Evolutionary conservation across 2,797 vertebrate species (phyloP).

Genomic region (Falco concolor): DNA sequence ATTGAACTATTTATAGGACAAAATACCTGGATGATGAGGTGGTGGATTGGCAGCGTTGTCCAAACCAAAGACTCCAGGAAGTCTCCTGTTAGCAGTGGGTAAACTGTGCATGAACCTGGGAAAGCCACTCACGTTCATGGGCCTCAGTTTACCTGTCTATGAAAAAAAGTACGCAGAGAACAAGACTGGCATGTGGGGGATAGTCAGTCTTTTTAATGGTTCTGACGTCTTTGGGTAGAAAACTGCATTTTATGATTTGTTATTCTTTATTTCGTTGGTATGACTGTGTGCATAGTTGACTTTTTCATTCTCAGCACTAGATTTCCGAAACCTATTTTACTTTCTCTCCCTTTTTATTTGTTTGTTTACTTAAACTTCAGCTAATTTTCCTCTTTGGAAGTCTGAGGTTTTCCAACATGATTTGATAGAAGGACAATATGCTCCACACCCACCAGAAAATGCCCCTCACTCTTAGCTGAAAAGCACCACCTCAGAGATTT

Average conservation of each 20-base stretch:
- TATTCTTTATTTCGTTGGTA: background rate
- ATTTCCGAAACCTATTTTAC: conserved; percentile 13
- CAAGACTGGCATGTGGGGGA: rapidly evolving
- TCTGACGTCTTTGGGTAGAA: background rate
- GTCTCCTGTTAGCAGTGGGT: background rate
- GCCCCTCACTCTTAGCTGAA: conserved; percentile 1
- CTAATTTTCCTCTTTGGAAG: conserved; percentile 12
- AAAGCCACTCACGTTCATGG: rapidly evolving
- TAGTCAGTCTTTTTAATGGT: background rate
- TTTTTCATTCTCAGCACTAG: background rate
- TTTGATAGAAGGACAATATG: conserved; percentile 32
- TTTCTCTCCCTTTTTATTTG: background rate
- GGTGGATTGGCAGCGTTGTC: background rate
- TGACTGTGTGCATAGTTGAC: background rate
- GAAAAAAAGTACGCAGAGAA: background rate
- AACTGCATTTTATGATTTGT: background rate
- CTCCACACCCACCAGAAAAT: conserved; percentile 28
- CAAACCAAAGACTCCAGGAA: background rate
- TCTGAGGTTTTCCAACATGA: background rate
- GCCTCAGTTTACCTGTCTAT: background rate
- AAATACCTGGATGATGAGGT: background rate
- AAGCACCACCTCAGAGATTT: background rate
- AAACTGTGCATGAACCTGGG: background rate
- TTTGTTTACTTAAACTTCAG: background rate
- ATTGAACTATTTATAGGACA: background rate